A percentile compares a stretch with the other conserved stretches of the same genome.
phyloP scores from a whole-genome alignment of 2,797 vertebrate genomes.

The Sebastes alutus region DNA sequence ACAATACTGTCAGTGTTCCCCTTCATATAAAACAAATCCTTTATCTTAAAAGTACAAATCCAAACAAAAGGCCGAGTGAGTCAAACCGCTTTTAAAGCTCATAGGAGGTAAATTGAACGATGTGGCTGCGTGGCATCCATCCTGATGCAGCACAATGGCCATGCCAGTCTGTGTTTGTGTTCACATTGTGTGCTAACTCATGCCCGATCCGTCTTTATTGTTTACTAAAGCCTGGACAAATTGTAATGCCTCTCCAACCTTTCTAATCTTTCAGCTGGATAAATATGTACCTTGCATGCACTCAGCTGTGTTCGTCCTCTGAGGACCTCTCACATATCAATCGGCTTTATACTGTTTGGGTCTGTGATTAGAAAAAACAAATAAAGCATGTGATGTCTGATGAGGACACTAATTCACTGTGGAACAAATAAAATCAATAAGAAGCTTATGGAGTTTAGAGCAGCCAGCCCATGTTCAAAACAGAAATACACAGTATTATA shows the following conservation, averaged over 20 bases:
- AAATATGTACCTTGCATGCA: constrained; percentile 69
- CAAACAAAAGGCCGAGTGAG: neutral
- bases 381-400: constrained; percentile 7
- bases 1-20: neutral
- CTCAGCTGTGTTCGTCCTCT: constrained; percentile 25
- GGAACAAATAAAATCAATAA: constrained; percentile 24
- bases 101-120: constrained; percentile 6
- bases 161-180: constrained; percentile 52
- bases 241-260: constrained; percentile 45
- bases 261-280: constrained; percentile 76
- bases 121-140: constrained; percentile 10
- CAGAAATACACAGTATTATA: neutral
- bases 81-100: neutral
- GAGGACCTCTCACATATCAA: constrained; percentile 29
- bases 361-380: constrained; percentile 35
- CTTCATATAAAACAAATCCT: neutral
- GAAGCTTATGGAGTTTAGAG: constrained; percentile 1
- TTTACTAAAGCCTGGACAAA: constrained; percentile 64
- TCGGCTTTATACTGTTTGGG: constrained; percentile 31
- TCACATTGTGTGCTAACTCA: constrained; percentile 50
- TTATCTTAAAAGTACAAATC: neutral
- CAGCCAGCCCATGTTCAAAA: neutral
- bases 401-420: constrained; percentile 3
- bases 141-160: constrained; percentile 45
- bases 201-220: constrained; percentile 52